Percentiles rank a stretch among this genome's conserved stretches.
Evolutionary conservation across 2,888 invertebrate genomes (phyloP).

Genomic region (Cephus runcator): DNA sequence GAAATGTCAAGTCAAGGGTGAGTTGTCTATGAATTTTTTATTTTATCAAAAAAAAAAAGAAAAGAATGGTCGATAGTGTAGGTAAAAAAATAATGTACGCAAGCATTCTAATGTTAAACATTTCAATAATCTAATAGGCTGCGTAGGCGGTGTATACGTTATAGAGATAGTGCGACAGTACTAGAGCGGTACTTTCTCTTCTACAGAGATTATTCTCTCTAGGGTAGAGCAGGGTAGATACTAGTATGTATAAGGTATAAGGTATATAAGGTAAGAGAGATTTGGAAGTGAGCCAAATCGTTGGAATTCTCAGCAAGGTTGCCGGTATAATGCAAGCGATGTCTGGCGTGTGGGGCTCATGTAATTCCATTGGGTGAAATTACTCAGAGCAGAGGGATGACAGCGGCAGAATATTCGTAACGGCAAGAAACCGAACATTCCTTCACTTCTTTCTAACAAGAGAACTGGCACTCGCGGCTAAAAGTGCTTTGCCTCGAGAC

Average conservation of each 20-base stretch:
- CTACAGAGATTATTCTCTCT: not conserved
- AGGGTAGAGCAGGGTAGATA: not conserved
- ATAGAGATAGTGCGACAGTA: not conserved
- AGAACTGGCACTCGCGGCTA: not conserved
- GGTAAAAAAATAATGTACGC: not conserved
- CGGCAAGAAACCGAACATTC: not conserved
- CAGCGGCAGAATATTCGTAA: not conserved
- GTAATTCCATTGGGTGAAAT: slow-evolving; percentile 14
- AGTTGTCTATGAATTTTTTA: not conserved
- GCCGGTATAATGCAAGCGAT: slow-evolving; percentile 20
- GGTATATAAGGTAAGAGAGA: slow-evolving; percentile 23
- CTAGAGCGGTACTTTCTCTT: not conserved
- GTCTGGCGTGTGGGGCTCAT: slow-evolving; percentile 12
- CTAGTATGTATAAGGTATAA: not conserved
- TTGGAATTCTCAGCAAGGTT: slow-evolving; percentile 22
- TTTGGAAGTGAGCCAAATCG: slow-evolving; percentile 31
- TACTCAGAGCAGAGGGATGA: slow-evolving; percentile 1
- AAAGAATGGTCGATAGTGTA: not conserved
- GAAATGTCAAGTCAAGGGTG: not conserved
- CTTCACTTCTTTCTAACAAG: not conserved
- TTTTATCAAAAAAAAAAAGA: not conserved
- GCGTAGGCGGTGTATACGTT: not conserved
- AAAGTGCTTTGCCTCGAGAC: not conserved
- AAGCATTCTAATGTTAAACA: not conserved
- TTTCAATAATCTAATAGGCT: not conserved